Percentiles rank a stretch among this genome's conserved stretches.
Evolutionary conservation across 2,113 vertebrate species (phyloP).

Genomic region (Gavialis gangeticus): DNA sequence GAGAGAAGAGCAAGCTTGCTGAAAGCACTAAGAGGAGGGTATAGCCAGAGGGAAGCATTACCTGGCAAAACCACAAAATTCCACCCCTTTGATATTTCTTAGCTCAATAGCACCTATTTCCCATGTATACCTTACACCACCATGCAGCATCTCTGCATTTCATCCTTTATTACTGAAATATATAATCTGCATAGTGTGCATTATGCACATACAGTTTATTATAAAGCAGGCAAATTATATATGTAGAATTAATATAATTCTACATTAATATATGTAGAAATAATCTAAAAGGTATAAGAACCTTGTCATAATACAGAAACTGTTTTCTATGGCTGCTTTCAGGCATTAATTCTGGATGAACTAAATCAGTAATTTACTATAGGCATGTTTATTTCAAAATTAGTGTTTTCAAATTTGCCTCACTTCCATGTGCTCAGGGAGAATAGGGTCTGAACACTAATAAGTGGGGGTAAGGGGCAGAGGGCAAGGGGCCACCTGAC

Average conservation of each 20-base stretch:
- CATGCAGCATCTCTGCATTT: slow-evolving; percentile 1
- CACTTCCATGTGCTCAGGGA: too few species aligned
- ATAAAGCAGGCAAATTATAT: too few species aligned
- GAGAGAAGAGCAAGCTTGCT: background rate
- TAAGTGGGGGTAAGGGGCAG: too few species aligned
- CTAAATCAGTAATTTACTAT: too few species aligned
- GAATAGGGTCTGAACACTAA: too few species aligned
- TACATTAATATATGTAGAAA: background rate
- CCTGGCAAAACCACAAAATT: background rate
- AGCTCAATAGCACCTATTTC: background rate
- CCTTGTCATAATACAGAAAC: too few species aligned
- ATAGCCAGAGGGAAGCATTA: background rate
- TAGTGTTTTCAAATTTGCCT: too few species aligned
- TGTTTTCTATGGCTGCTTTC: too few species aligned
- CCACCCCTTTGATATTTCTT: slow-evolving; percentile 4
- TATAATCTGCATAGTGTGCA: background rate
- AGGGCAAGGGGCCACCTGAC: too few species aligned
- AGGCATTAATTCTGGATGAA: too few species aligned
- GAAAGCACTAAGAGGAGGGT: background rate
- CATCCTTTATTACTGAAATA: background rate
- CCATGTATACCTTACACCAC: background rate
- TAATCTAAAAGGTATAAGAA: background rate
- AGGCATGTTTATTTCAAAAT: too few species aligned
- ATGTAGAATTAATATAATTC: too few species aligned
- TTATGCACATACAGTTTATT: background rate